These are phyloP conservation scores for Clunio marinus DNA, from an alignment of 2,888 invertebrate species.

Conservation along the genomic window DNA sequence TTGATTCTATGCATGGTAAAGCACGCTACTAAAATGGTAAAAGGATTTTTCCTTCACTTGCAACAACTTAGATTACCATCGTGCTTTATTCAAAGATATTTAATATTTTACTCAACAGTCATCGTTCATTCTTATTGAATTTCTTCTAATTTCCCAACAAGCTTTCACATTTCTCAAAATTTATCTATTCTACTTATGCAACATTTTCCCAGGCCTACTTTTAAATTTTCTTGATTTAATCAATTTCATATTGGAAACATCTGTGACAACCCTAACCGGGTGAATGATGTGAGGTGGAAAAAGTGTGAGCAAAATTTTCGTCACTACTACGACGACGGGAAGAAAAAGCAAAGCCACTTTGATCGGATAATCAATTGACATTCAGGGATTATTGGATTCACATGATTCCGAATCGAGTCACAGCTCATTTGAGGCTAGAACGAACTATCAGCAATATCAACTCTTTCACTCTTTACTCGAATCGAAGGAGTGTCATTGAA, in stretches of 20 bases:
- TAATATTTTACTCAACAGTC: too few relatives aligned
- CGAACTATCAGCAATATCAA: not conserved
- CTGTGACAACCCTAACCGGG: not conserved
- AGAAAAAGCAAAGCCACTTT: not conserved
- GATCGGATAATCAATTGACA: slow-evolving; percentile 19
- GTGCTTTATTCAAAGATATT: not conserved
- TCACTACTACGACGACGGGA: too few relatives aligned
- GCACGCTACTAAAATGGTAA: not conserved
- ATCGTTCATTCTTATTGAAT: too few relatives aligned
- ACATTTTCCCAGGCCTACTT: too few relatives aligned
- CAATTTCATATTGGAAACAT: slow-evolving; percentile 5
- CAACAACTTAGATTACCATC: not conserved
- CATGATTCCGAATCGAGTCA: not conserved
- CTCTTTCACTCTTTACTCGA: not conserved
- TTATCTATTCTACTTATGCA: not conserved
- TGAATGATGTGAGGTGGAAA: too few relatives aligned
- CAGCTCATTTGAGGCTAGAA: not conserved
- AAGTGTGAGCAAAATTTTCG: too few relatives aligned
- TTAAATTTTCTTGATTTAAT: too few relatives aligned
- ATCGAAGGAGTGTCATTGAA: slow-evolving; percentile 4
- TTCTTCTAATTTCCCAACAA: too few relatives aligned
- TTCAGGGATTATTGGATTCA: slow-evolving; percentile 11
- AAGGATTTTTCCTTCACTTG: not conserved
- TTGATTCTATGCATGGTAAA: not conserved
- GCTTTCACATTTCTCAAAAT: too few relatives aligned